A percentile compares a stretch with the other conserved stretches of the same genome.
phyloP scores from a whole-genome alignment of 1,140 invertebrate genomes.

The Adelges cooleyi region DNA sequence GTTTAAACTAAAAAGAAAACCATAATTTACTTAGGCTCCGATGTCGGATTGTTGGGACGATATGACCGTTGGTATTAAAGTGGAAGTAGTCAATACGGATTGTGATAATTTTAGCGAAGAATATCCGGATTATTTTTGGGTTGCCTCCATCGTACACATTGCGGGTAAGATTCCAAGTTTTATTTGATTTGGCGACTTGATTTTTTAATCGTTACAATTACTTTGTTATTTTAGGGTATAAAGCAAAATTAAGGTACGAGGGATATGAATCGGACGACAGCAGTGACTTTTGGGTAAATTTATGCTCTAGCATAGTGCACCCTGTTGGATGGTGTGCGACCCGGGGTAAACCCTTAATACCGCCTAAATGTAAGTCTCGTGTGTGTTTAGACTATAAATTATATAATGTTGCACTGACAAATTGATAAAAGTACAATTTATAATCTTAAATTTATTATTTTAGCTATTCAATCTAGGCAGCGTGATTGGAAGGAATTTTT shows the following conservation, averaged over 20 bases:
- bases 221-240: slow-evolving; percentile 52
- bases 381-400: no score
- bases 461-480: slow-evolving; percentile 77
- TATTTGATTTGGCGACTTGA: background rate
- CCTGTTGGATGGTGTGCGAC: slow-evolving; percentile 95
- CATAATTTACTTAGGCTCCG: slow-evolving; percentile 50
- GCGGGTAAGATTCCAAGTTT: slow-evolving; percentile 42
- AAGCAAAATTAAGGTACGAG: slow-evolving; percentile 85
- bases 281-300: slow-evolving; percentile 91
- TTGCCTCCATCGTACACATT: slow-evolving; percentile 81
- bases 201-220: no score
- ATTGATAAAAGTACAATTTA: no score
- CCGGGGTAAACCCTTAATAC: slow-evolving; percentile 84
- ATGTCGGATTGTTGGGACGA: slow-evolving; percentile 87
- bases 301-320: slow-evolving; percentile 85
- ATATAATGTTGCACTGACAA: no score
- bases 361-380: slow-evolving; percentile 64
- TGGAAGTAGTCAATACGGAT: slow-evolving; percentile 87
- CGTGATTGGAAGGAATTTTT: slow-evolving; percentile 93
- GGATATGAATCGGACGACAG: slow-evolving; percentile 77
- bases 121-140: slow-evolving; percentile 82
- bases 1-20: slow-evolving; percentile 8
- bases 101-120: slow-evolving; percentile 64
- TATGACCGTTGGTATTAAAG: slow-evolving; percentile 86
- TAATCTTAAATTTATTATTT: slow-evolving; percentile 32